Base-by-base conservation (phyloP, 35 echinoderm and acorn worm species). In the Hemicentrotus pulcherrimus region DNA sequence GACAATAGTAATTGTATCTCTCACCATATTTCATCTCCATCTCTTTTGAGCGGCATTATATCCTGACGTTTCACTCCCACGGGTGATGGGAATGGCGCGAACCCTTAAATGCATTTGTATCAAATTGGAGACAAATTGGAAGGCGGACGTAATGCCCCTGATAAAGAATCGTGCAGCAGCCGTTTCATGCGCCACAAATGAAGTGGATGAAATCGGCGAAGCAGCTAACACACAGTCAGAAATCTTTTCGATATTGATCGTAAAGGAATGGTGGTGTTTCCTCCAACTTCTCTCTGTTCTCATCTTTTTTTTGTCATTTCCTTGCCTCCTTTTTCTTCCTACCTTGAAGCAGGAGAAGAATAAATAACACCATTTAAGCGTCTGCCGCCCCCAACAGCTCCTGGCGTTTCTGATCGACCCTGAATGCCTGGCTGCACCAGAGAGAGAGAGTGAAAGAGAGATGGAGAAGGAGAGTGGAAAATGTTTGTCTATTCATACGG, bases 401-500 rank as follows among this genome's bases (percentile, higher is more conserved):
- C 32, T n/a, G 65, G 88, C 46, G 32, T 15, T 41, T 22, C 32
- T 10, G 32, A 47, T 47, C 88, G 88, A 90, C 88, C 88, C 88
- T 90, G 88, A 90, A 90, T 19, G 46, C 46, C 31, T 78, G 65
- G 88, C 46, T 90, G 88, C n/a, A 45, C 32, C 15, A 7, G 88
- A 14, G 87, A 89, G 87, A 89, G 91, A 55, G 91, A 92, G 45
- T 31, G 48, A 58, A 16, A 47, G 91, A 93, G 91, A 50, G 91
- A 12, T 93, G 91, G 91, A 93, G 9, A 58, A 58, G 91, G 48
- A 13, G 91, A 93, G 91, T 58, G 91, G 48, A 93, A 93, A 93
- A 93, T 93, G 28, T 93, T 93, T 93, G 91, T 93, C 91, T 93
- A 93, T 47, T 58, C 91, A 48, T 33, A 93, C 91, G 91, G 91